Evolutionary conservation across 2,888 invertebrate genomes (phyloP).

Genomic region (Amiota communis): DNA sequence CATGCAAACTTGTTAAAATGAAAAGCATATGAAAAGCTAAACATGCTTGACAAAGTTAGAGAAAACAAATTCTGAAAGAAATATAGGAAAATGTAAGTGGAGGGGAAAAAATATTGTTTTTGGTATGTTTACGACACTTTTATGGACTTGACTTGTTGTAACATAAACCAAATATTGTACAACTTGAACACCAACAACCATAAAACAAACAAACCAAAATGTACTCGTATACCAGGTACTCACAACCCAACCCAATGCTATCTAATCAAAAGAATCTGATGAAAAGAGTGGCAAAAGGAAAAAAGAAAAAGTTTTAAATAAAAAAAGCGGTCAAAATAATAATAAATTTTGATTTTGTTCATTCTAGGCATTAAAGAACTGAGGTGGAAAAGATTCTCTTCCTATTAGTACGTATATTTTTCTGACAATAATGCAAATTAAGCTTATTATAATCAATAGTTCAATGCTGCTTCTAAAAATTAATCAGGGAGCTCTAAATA

Average conservation of each 20-base stretch:
- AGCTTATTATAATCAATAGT: too few relatives aligned
- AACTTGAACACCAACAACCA: conserved; percentile 8
- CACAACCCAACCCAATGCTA: background rate
- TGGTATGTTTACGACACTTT: conserved; percentile 47
- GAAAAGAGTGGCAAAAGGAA: background rate
- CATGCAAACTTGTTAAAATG: conserved; percentile 26
- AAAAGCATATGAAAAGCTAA: conserved; percentile 16
- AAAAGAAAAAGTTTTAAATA: too few relatives aligned
- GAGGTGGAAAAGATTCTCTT: too few relatives aligned
- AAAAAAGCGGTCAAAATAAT: too few relatives aligned
- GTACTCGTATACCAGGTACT: too few relatives aligned
- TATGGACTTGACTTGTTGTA: conserved; percentile 43
- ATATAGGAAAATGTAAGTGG: background rate
- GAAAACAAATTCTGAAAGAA: background rate
- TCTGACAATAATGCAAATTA: too few relatives aligned
- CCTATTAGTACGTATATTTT: too few relatives aligned
- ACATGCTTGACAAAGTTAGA: background rate
- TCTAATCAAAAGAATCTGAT: conserved; percentile 8
- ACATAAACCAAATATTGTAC: conserved; percentile 43
- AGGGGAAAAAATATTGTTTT: conserved; percentile 6
- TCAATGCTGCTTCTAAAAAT: too few relatives aligned
- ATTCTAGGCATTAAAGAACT: too few relatives aligned
- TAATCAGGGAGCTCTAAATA: too few relatives aligned
- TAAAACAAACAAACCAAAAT: background rate
- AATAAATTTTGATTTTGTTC: too few relatives aligned